Evolutionary conservation across 2,797 vertebrate genomes (phyloP).

Genomic region (Zenarchopterus dispar): DNA sequence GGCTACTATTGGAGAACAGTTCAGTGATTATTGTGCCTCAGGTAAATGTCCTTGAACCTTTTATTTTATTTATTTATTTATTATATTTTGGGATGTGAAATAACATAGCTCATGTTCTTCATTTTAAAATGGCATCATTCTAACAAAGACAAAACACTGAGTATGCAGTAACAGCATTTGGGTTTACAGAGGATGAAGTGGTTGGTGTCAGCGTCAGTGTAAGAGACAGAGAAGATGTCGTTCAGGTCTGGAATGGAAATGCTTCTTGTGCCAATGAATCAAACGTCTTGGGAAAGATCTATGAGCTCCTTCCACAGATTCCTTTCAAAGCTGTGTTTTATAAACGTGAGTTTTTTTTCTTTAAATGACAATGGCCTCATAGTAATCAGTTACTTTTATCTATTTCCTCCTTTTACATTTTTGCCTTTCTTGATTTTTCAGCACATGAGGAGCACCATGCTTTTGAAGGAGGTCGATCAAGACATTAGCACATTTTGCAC

Average conservation of each 20-base stretch:
- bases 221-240: slow-evolving; percentile 90
- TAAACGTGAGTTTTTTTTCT: slow-evolving; percentile 88
- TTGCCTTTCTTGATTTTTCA: slow-evolving; percentile 67
- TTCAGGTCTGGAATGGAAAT: slow-evolving; percentile 96
- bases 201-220: slow-evolving; percentile 94
- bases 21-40: slow-evolving; percentile 90
- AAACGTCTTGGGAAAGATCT: slow-evolving; percentile 90
- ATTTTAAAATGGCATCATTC: not conserved
- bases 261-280: slow-evolving; percentile 89
- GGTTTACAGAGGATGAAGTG: slow-evolving; percentile 91
- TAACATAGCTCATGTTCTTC: not conserved
- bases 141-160: too few relatives aligned
- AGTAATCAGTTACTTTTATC: too few relatives aligned
- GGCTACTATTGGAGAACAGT: slow-evolving; percentile 96
- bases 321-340: slow-evolving; percentile 96
- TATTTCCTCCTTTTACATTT: slow-evolving; percentile 19
- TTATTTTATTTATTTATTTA: too few relatives aligned
- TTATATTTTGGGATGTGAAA: not conserved
- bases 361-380: not conserved
- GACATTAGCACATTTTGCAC: slow-evolving; percentile 83
- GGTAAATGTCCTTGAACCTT: slow-evolving; percentile 84
- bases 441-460: slow-evolving; percentile 95
- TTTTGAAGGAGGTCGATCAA: slow-evolving; percentile 92
- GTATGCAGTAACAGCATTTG: not conserved
- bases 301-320: slow-evolving; percentile 90